phyloP scores from a whole-genome alignment of 2,888 invertebrate species.

The Phania funesta region DNA sequence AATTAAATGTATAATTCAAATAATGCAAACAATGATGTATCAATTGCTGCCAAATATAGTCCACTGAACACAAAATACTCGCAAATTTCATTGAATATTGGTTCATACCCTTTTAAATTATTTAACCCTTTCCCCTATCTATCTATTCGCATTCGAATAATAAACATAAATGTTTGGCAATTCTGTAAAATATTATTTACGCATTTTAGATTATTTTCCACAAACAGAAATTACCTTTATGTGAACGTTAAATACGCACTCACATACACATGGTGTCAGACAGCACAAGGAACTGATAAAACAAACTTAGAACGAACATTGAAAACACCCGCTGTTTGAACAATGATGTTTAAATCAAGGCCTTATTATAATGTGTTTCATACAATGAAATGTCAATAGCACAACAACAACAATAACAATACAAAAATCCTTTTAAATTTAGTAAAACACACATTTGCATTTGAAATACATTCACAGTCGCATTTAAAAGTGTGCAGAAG shows the following conservation, averaged over 20 bases:
- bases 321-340: conserved; percentile 71
- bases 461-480: background rate
- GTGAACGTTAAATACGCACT: background rate
- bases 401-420: conserved; percentile 18
- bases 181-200: conserved; percentile 56
- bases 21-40: too few species aligned
- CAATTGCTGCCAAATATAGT: too few species aligned
- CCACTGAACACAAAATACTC: too few species aligned
- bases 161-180: conserved; percentile 39
- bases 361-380: conserved; percentile 71
- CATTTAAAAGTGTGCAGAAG: conserved; percentile 26
- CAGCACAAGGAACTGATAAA: background rate
- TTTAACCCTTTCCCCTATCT: background rate
- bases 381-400: conserved; percentile 35
- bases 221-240: conserved; percentile 57
- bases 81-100: too few species aligned
- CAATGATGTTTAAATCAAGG: conserved; percentile 71
- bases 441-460: background rate
- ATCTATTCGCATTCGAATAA: background rate
- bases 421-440: conserved; percentile 35
- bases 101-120: too few species aligned
- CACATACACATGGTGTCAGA: background rate
- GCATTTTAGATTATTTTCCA: conserved; percentile 53
- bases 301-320: conserved; percentile 40
- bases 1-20: too few species aligned